Evolutionary conservation across 2,113 vertebrate species (phyloP), one percentile per base, ranked within the genome.

Genomic region (Mesembrinibis cayennensis): DNA sequence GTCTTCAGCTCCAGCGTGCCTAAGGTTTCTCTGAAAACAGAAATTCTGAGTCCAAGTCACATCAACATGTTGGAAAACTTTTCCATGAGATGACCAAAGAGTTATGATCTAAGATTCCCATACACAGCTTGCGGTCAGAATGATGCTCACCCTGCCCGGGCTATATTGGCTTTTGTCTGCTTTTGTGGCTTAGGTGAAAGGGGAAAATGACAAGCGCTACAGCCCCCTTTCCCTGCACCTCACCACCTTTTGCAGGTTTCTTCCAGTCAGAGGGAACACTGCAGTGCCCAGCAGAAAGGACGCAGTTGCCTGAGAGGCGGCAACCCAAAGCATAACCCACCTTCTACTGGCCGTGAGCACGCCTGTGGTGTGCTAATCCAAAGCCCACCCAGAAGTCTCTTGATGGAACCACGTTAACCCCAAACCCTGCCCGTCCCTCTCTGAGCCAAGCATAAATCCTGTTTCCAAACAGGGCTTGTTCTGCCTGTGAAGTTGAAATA

Each of bases 201-300:
- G 25, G 22, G 63, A 49, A 90, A 85, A 56, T 0, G 0, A n/a
- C 0, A 1, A 4, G n/a, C 6, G 14, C 45, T 93, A 19, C 5
- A 4, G 20, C 13, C 19, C 86, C n/a, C 71, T 49, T 34, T 44
- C 32, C 34, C 65, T 19, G 5, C 47, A 84, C 18, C 23, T 92
- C 67, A 16, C 19, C 5, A n/a, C 21, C 56, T 80, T 89, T 27
- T 22, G 12, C 44, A 27, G 3, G 34, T 26, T 58, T 77, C 62
- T 76, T 87, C 36, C 63, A 50, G 34, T 9, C 36, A 56, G 40
- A 40, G 20, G n/a, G 38, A 80, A 34, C 21, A 29, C 16, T 0
- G 1, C 36, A 36, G 18, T 23, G 63, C 23, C 45, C 74, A 73
- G 71, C 38, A 89, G 59, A 49, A 55, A 55, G 40, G 40, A 42